Evolutionary conservation across 2,797 vertebrate species (phyloP), one percentile per base, ranked within the genome.

Genomic region (Zenarchopterus dispar): DNA sequence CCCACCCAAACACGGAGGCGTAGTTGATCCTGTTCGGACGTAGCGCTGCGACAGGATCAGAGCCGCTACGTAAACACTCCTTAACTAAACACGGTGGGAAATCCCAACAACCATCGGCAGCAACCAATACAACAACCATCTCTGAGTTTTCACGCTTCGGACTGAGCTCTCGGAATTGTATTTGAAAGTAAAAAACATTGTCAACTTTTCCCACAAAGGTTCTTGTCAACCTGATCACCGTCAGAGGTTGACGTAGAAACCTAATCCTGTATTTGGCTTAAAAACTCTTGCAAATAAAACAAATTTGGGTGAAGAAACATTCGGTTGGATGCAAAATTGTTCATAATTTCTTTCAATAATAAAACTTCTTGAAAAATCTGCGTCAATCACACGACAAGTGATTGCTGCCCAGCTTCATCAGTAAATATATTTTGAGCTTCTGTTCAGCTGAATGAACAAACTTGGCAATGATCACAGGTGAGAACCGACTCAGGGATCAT

Each of bases 1-100:
- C 67, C 43, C 67, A 71, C 56, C 58, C 70, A 64, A 45, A 52
- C 55, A 75, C 75, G 67, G 60, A 76, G 22, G 56, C 87, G 51
- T 26, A 16, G 84, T 79, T 91, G 89, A 93, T 90, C 86, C 87
- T 89, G 82, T 89, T 90, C 62, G 78, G 86, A 87, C 73, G 17
- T 85, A 91, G 80, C 73, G 62, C 86, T 76, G 75, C 46, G 67
- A 67, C 76, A 50, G 82, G 77, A 83, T 81, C 77, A 72, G 60
- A 58, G 73, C 67, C 64, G 17, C 82, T 86, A 86, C 68, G 53
- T 76, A 90, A 91, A 91, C 89, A 90, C 67, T 64, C 61, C 76
- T 75, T 75, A 82, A 73, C 70, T 42, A 85, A 88, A 89, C 87
- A 80, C 78, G 84, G 80, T 80, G 81, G 84, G 84, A 90, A 90